Percentiles rank a stretch among this genome's conserved stretches.
phyloP scores from a whole-genome alignment of 2,888 invertebrate genomes.

The Pedicia rivosa region DNA sequence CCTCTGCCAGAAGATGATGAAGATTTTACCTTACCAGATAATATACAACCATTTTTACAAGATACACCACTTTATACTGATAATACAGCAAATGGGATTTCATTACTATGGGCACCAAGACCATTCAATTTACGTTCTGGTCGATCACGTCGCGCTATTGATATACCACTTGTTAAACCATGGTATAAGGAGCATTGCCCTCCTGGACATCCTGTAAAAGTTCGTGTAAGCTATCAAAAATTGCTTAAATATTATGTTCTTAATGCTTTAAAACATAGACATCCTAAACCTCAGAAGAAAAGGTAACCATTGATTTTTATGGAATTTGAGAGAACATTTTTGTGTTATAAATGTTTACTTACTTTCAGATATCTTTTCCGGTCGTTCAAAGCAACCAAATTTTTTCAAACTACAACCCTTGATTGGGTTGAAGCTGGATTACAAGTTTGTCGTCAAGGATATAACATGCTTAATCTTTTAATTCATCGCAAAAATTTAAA shows the following conservation, averaged over 20 bases:
- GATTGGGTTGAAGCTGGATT: slow-evolving; percentile 99
- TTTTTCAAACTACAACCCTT: slow-evolving; percentile 97
- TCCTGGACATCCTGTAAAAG: slow-evolving; percentile 95
- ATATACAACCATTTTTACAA: slow-evolving; percentile 81
- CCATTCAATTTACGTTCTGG: slow-evolving; percentile 96
- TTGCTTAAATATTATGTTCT: slow-evolving; percentile 95
- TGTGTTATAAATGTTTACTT: not conserved
- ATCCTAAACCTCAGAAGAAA: slow-evolving; percentile 98
- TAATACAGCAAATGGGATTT: slow-evolving; percentile 97
- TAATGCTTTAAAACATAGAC: slow-evolving; percentile 92
- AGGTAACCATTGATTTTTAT: slow-evolving; percentile 34
- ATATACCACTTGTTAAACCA: slow-evolving; percentile 91
- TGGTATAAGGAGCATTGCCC: slow-evolving; percentile 96
- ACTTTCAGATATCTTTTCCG: slow-evolving; percentile 72
- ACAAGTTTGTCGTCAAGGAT: slow-evolving; percentile 96
- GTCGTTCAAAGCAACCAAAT: slow-evolving; percentile 99
- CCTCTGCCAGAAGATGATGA: slow-evolving; percentile 86
- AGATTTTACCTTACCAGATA: slow-evolving; percentile 82
- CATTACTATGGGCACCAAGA: slow-evolving; percentile 91
- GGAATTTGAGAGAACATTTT: not conserved
- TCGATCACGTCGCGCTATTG: slow-evolving; percentile 82
- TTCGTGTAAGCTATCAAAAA: slow-evolving; percentile 98
- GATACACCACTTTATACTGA: slow-evolving; percentile 95
- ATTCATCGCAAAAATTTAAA: slow-evolving; percentile 99
- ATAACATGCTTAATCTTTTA: slow-evolving; percentile 97